These are phyloP conservation scores for Pleuronectes platessa DNA, from an alignment of 2,113 vertebrate species.

Conservation along the genomic window DNA sequence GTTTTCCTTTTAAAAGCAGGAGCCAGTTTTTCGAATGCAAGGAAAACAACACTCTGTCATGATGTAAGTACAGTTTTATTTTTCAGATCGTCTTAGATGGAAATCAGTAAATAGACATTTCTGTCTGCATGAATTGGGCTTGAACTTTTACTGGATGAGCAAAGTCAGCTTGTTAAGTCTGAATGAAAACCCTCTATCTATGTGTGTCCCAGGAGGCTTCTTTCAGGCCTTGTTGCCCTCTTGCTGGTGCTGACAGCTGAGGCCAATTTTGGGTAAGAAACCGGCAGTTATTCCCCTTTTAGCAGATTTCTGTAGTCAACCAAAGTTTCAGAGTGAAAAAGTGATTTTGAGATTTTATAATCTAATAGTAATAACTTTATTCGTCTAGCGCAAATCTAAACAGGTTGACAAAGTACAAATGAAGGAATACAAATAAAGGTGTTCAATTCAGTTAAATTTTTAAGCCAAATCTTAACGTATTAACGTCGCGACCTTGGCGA, in stretches of 20 bases:
- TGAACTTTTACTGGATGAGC: not conserved
- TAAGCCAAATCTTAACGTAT: no score
- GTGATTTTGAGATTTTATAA: no score
- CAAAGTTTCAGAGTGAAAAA: not conserved
- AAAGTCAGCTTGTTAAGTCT: not conserved
- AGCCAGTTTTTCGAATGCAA: not conserved
- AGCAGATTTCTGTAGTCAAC: not conserved
- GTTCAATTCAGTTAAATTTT: no score
- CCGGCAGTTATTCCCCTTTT: not conserved
- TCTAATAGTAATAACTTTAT: no score
- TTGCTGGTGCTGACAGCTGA: conserved; percentile 71
- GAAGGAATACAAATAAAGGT: no score
- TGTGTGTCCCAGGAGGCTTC: conserved; percentile 66
- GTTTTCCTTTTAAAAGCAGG: conserved; percentile 52
- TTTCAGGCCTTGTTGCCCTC: conserved; percentile 64
- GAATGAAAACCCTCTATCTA: not conserved
- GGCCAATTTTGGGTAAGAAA: conserved; percentile 77
- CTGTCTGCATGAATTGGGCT: not conserved
- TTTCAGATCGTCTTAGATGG: not conserved
- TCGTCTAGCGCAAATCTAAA: no score
- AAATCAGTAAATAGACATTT: not conserved
- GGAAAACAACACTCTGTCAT: not conserved
- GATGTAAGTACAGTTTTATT: conserved; percentile 64
- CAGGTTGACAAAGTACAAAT: no score
- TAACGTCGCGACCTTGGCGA: no score